Evolutionary conservation across 1,140 invertebrate species (phyloP).

Genomic region (Drosophila insularis): DNA sequence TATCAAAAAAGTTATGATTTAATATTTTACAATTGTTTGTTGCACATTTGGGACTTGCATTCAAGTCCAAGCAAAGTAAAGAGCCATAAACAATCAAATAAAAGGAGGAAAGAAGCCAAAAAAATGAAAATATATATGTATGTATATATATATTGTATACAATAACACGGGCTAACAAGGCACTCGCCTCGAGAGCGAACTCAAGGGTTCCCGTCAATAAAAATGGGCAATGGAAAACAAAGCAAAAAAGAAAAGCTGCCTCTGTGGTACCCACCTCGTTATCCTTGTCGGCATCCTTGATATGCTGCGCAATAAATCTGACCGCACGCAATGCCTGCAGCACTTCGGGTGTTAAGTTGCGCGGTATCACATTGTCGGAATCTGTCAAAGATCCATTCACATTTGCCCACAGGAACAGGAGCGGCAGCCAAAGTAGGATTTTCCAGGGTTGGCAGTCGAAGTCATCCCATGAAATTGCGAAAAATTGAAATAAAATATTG

Average conservation of each 20-base stretch:
- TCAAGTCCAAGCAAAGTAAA: conserved; percentile 44
- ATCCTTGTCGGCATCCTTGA: conserved; percentile 97
- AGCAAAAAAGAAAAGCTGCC: conserved; percentile 8
- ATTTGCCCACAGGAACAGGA: conserved; percentile 1
- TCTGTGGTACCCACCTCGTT: conserved; percentile 89
- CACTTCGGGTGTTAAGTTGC: conserved; percentile 92
- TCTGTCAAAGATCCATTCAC: conserved; percentile 82
- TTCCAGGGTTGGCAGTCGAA: not conserved
- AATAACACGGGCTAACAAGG: conserved; percentile 47
- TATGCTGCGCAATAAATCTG: conserved; percentile 97
- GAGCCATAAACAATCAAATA: conserved; percentile 73
- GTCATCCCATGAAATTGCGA: conserved; percentile 69
- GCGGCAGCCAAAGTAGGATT: not conserved
- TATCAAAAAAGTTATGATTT: conserved; percentile 76
- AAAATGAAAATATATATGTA: too few species aligned
- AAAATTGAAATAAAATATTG: conserved; percentile 80
- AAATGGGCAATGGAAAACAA: conserved; percentile 56
- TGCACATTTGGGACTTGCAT: conserved; percentile 67
- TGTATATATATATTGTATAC: conserved; percentile 30
- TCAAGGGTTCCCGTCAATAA: conserved; percentile 55
- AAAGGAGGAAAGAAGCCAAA: conserved; percentile 44
- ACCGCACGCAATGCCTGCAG: conserved; percentile 96
- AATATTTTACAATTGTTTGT: conserved; percentile 80
- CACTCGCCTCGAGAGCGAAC: conserved; percentile 8
- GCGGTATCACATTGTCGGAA: conserved; percentile 90